Evolutionary conservation across 2,888 invertebrate species (phyloP), one percentile per base, ranked within the genome.

Genomic region (Cerceris rybyensis): DNA sequence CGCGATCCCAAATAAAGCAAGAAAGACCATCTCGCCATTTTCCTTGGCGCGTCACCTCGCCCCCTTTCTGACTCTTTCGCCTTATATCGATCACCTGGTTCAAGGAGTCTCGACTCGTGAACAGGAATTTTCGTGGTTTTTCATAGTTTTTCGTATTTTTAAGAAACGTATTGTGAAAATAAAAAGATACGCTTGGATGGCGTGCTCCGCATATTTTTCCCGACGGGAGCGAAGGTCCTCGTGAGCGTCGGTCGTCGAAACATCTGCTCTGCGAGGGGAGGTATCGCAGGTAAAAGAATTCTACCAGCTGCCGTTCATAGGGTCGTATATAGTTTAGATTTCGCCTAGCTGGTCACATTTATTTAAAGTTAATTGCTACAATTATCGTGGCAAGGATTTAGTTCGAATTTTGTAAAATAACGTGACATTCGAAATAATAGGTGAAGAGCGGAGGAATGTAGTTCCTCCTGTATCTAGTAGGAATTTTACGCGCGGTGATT

Each of bases 1-100:
- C 75, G 55, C 43, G 28, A 28, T 75, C 68, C 85, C 84, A 85
- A 86, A 85, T 85, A 85, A 75, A 86, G 86, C 80, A 78, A 79
- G 61, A 75, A 74, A 61, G 49, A 78, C 76, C 76, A 80, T 81
- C 72, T 80, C 82, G 82, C 76, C 78, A 81, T 85, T 84, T 84
- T 82, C 74, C 54, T 52, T 68, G 58, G 63, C 14, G 52, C 43
- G 58, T 78, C 65, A 63, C 70, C 65, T 69, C 75, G 75, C 54
- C 50, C 69, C 58, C 60, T 69, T 81, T 80, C 58, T 74, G 58
- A 55, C 71, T 59, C 75, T 55, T 59, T 49, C 49, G 64, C 16
- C 54, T 64, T 66, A 46, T 61, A 75, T 70, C 74, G 28, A 28
- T 28, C 28, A 28, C 28, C 28, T 28, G 28, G 28, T 28, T 4